Evolutionary conservation across 2,888 invertebrate genomes (phyloP).

Genomic region (Belgica antarctica): DNA sequence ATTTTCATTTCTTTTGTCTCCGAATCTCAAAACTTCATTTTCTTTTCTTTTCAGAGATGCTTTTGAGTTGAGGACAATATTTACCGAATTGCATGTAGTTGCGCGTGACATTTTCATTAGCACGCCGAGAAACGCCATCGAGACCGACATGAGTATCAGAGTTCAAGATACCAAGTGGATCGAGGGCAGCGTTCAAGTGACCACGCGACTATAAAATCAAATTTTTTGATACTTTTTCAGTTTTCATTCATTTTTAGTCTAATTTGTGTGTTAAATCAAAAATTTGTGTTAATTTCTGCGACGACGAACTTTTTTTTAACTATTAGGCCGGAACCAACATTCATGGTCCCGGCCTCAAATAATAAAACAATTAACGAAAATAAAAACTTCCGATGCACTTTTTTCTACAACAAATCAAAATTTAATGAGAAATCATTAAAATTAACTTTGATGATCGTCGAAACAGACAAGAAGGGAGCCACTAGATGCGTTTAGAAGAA

Average conservation of each 20-base stretch:
- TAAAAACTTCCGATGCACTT: too few species aligned
- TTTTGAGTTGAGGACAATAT: constrained; percentile 17
- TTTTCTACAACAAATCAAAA: too few species aligned
- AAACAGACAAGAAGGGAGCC: too few species aligned
- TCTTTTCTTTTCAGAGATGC: neutral
- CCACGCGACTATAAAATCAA: constrained; percentile 67
- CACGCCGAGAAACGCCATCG: constrained; percentile 55
- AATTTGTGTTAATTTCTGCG: constrained; percentile 5
- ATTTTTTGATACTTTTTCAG: neutral
- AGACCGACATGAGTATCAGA: constrained; percentile 49
- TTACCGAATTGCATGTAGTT: constrained; percentile 47
- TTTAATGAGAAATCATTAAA: too few species aligned
- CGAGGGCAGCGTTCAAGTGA: constrained; percentile 77
- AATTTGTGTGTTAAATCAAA: neutral
- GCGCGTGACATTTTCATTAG: constrained; percentile 51
- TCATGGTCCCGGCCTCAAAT: too few species aligned
- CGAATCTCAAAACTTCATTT: constrained; percentile 31
- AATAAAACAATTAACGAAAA: too few species aligned
- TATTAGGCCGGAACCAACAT: too few species aligned
- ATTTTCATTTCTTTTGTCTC: constrained; percentile 27
- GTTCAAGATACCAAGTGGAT: constrained; percentile 69
- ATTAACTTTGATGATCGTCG: too few species aligned
- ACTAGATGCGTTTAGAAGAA: too few species aligned
- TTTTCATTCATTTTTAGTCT: neutral
- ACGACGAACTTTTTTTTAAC: too few species aligned